A percentile compares a stretch with the other conserved stretches of the same genome.
Conservation (phyloP, 2,113 vertebrate genomes). For the Trichomycterus rosablanca region DNA sequence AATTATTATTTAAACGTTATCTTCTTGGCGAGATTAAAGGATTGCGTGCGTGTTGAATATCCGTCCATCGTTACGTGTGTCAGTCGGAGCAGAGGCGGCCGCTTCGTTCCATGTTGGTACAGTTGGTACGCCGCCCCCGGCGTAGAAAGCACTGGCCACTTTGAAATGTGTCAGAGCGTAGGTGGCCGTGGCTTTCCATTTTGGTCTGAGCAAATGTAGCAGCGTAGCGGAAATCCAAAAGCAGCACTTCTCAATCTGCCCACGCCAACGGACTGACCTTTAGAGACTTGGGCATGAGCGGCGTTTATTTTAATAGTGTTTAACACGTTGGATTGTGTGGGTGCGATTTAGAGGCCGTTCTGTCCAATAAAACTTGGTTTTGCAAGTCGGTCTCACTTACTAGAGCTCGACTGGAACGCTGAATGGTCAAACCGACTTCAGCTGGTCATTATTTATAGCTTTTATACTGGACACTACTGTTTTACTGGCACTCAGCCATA, state of each 20-base stretch:
- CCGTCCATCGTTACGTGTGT: too few species aligned
- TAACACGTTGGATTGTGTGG: too few species aligned
- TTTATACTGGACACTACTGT: too few species aligned
- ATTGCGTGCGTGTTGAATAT: slow-evolving; percentile 2
- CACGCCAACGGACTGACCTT: neutral
- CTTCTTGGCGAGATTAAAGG: neutral
- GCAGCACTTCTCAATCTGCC: neutral
- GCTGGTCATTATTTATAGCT: too few species aligned
- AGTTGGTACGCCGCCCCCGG: slow-evolving; percentile 45
- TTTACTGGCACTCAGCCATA: too few species aligned
- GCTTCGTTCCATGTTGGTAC: slow-evolving; percentile 50
- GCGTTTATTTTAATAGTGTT: too few species aligned
- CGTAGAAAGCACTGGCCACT: slow-evolving; percentile 36
- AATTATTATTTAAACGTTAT: too few species aligned
- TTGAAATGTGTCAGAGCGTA: slow-evolving; percentile 1
- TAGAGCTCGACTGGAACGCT: too few species aligned
- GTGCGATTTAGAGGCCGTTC: too few species aligned
- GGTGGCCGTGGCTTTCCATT: slow-evolving; percentile 5
- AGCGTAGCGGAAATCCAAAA: slow-evolving; percentile 3
- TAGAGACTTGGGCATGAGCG: neutral
- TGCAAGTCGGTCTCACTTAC: too few species aligned
- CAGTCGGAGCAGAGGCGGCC: slow-evolving; percentile 6
- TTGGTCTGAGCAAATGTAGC: neutral
- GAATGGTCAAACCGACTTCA: too few species aligned
- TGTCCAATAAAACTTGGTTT: too few species aligned